Evolutionary conservation across 2,797 vertebrate species (phyloP).

Genomic region (Pseudomugil gertrudae): DNA sequence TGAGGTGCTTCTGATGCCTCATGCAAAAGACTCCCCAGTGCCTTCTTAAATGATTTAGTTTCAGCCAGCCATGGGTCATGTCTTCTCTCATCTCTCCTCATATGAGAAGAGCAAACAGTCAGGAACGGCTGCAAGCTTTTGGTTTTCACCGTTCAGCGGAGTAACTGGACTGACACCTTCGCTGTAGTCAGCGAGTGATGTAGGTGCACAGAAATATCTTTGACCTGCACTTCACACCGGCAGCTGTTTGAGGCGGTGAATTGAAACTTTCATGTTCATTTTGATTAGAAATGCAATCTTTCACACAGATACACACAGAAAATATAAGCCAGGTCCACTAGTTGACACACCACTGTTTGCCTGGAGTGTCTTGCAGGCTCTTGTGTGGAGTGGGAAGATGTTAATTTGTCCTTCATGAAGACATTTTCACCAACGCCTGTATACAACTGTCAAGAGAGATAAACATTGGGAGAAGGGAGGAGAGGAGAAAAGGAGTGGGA

Average conservation of each 20-base stretch:
- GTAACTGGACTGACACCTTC: conserved; percentile 39
- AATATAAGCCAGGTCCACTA: conserved; percentile 30
- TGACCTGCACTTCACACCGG: conserved; percentile 24
- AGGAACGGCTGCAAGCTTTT: conserved; percentile 21
- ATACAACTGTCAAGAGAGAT: conserved; percentile 44
- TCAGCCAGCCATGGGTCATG: conserved; percentile 5
- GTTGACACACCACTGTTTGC: conserved; percentile 32
- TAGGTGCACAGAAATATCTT: conserved; percentile 13
- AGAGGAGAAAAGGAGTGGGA: conserved; percentile 43
- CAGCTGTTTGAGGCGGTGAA: conserved; percentile 33
- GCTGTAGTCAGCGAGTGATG: conserved; percentile 34
- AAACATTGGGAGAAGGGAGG: conserved; percentile 27
- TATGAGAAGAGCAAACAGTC: conserved; percentile 14
- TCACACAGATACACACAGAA: conserved; percentile 39
- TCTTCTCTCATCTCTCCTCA: conserved; percentile 18
- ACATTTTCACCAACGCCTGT: conserved; percentile 52
- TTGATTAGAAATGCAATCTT: conserved; percentile 38
- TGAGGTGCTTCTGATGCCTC: not conserved
- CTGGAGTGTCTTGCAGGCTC: conserved; percentile 45
- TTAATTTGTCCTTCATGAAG: conserved; percentile 63
- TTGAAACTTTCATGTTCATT: conserved; percentile 44
- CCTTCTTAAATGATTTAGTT: not conserved
- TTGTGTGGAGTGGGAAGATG: conserved; percentile 73
- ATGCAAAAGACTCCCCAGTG: conserved; percentile 1
- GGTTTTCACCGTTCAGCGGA: conserved; percentile 25